These are phyloP conservation scores for Hyaena hyaena DNA, from an alignment of 2,113 vertebrate species.

Conservation along the genomic window DNA sequence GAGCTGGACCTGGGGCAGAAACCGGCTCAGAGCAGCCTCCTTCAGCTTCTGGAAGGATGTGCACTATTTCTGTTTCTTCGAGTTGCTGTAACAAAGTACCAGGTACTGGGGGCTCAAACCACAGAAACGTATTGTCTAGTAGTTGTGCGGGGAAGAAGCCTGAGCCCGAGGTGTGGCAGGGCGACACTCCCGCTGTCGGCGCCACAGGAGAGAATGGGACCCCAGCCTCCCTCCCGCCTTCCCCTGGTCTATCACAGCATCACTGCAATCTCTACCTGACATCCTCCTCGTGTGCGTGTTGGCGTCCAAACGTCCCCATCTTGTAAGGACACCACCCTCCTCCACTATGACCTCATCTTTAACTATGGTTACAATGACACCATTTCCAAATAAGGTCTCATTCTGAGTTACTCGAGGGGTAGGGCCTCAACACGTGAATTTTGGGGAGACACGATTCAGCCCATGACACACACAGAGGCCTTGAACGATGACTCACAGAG, in stretches of 20 bases:
- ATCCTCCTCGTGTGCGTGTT: rapidly evolving
- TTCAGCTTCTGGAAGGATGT: rapidly evolving
- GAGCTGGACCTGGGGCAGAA: not conserved
- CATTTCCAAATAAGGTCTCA: not conserved
- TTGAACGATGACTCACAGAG: not conserved
- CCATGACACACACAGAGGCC: not conserved
- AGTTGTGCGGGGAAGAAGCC: not conserved
- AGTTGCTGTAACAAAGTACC: rapidly evolving
- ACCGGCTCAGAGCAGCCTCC: too few relatives aligned
- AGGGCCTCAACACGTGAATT: not conserved
- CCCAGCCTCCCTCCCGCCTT: too few relatives aligned
- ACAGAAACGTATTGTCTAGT: rapidly evolving
- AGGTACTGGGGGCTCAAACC: not conserved
- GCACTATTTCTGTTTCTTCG: rapidly evolving
- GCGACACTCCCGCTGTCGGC: too few relatives aligned
- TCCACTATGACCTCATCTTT: not conserved
- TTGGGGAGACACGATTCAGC: not conserved
- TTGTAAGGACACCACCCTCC: not conserved
- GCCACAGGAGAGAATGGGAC: too few relatives aligned
- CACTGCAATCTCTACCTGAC: not conserved
- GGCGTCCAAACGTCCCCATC: not conserved
- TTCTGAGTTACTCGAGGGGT: not conserved
- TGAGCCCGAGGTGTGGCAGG: rapidly evolving
- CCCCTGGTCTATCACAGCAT: not conserved
- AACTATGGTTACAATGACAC: not conserved